Percentiles rank a stretch among this genome's conserved stretches.
Evolutionary conservation across 1,140 invertebrate species (phyloP).

Genomic region (Drosophila persimilis): DNA sequence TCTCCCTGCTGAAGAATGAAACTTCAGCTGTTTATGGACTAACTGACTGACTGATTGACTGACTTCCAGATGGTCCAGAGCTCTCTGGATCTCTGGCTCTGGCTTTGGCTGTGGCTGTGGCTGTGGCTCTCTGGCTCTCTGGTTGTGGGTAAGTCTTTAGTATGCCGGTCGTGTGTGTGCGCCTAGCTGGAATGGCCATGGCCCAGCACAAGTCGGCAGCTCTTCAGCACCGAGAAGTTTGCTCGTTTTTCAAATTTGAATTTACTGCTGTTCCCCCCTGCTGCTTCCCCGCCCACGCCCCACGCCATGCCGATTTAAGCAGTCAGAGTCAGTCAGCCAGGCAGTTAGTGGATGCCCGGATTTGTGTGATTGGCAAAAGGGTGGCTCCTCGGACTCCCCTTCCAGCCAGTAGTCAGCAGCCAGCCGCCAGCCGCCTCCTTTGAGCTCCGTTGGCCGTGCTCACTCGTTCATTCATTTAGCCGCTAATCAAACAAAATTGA

Average conservation of each 20-base stretch:
- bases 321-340: constrained; percentile 43
- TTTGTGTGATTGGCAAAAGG: too few relatives aligned
- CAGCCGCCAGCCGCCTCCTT: neutral
- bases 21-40: constrained; percentile 58
- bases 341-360: constrained; percentile 1
- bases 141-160: constrained; percentile 36
- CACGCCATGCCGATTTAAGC: constrained; percentile 35
- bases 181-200: constrained; percentile 16
- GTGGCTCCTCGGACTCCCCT: too few relatives aligned
- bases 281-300: too few relatives aligned
- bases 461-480: constrained; percentile 62
- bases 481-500: constrained; percentile 65
- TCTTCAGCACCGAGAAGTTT: constrained; percentile 38
- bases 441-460: constrained; percentile 14
- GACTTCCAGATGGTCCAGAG: constrained; percentile 38
- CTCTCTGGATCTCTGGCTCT: neutral
- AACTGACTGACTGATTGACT: constrained; percentile 60
- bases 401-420: too few relatives aligned
- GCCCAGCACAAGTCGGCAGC: constrained; percentile 2
- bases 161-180: constrained; percentile 53
- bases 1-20: constrained; percentile 32
- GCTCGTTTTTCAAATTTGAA: constrained; percentile 64
- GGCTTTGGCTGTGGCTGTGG: too few relatives aligned
- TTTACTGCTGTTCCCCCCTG: constrained; percentile 35
- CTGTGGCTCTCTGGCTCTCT: neutral